Evolutionary conservation across 2,113 vertebrate genomes (phyloP).

Genomic region (Labeo catla): DNA sequence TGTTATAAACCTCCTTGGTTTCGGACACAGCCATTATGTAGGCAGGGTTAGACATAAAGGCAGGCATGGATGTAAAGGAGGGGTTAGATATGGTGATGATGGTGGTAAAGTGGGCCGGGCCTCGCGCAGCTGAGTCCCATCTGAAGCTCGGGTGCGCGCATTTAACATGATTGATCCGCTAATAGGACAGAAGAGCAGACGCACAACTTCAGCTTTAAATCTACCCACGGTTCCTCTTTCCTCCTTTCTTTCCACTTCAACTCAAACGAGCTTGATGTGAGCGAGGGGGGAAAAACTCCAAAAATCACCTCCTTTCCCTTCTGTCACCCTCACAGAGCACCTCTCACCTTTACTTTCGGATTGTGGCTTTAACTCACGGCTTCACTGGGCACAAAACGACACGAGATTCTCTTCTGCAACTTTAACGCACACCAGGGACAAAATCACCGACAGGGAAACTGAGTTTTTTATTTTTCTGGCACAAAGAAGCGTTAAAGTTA

Average conservation of each 20-base stretch:
- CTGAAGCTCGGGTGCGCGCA: conserved; percentile 50
- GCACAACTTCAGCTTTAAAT: conserved; percentile 56
- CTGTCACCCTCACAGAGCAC: conserved; percentile 68
- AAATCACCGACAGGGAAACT: conserved; percentile 59
- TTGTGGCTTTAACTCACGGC: conserved; percentile 65
- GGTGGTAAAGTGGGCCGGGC: conserved; percentile 57
- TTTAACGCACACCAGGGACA: conserved; percentile 64
- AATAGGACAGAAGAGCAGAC: conserved; percentile 63
- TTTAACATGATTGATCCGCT: conserved; percentile 65
- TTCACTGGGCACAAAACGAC: conserved; percentile 65
- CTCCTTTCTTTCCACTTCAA: conserved; percentile 58
- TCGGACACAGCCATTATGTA: not conserved
- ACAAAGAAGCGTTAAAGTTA: conserved; percentile 65
- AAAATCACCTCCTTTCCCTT: conserved; percentile 62
- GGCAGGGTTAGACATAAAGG: not conserved
- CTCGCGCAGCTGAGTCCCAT: conserved; percentile 63
- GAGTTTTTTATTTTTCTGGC: conserved; percentile 45
- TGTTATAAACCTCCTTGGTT: too few species aligned
- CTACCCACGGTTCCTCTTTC: conserved; percentile 54
- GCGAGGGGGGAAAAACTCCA: conserved; percentile 45
- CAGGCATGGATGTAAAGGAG: conserved; percentile 16
- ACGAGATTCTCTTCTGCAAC: conserved; percentile 65
- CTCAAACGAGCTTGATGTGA: conserved; percentile 65
- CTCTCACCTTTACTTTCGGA: conserved; percentile 66
- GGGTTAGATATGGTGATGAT: conserved; percentile 10